Conservation (phyloP, 2,888 invertebrate genomes). For the Andrena praecox region DNA sequence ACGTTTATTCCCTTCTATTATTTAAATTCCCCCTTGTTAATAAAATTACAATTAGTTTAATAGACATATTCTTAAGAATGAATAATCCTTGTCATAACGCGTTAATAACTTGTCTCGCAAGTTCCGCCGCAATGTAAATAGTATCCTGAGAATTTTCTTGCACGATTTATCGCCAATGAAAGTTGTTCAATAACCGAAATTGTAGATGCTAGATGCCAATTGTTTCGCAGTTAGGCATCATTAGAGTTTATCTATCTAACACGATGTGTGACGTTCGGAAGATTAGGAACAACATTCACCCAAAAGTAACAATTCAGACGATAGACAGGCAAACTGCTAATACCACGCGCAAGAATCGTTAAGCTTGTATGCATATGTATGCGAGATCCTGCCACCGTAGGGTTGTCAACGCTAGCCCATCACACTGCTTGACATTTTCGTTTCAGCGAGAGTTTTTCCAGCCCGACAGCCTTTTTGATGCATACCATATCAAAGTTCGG, state of each 20-base stretch:
- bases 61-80: too few relatives aligned
- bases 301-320: not conserved
- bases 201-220: not conserved
- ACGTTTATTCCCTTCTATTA: too few relatives aligned
- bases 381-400: slow-evolving; percentile 69
- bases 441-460: slow-evolving; percentile 90
- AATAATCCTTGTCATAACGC: too few relatives aligned
- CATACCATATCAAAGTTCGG: slow-evolving; percentile 91
- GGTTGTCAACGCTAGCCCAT: slow-evolving; percentile 80
- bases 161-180: not conserved
- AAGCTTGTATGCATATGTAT: slow-evolving; percentile 45
- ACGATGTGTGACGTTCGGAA: not conserved
- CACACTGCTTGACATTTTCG: slow-evolving; percentile 86
- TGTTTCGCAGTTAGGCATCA: not conserved
- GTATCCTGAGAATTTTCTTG: too few relatives aligned
- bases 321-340: not conserved
- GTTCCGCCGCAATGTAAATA: too few relatives aligned
- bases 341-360: slow-evolving; percentile 14
- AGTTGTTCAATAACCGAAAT: not conserved
- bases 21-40: too few relatives aligned
- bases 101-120: too few relatives aligned
- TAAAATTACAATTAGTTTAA: too few relatives aligned
- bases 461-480: slow-evolving; percentile 90
- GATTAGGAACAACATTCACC: not conserved
- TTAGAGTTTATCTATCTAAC: not conserved